These are phyloP conservation scores for Panurus biarmicus DNA, from an alignment of 2,113 vertebrate genomes.

Conservation along the genomic window DNA sequence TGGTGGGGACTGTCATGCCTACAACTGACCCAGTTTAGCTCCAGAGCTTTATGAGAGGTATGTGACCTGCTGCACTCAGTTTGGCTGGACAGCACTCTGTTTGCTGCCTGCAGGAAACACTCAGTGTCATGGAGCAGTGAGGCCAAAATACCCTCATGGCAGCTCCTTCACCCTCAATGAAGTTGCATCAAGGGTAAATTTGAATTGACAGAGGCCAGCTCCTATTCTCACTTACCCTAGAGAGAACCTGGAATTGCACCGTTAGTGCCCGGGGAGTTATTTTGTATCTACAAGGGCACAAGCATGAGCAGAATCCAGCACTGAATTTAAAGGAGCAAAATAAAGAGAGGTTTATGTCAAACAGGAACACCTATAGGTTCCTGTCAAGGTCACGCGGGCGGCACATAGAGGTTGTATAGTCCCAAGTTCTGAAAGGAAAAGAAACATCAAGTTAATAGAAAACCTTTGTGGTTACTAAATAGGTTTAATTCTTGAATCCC, in stretches of 20 bases:
- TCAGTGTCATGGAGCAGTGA: neutral
- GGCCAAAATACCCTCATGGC: neutral
- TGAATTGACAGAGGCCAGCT: neutral
- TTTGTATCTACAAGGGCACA: neutral
- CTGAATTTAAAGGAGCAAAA: neutral
- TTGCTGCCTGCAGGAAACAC: neutral
- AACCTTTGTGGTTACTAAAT: neutral
- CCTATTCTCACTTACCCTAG: neutral
- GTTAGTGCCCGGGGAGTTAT: neutral
- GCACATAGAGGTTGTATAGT: neutral
- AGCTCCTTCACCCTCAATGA: neutral
- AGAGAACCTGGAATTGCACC: neutral
- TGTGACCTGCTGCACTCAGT: neutral
- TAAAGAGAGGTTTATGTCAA: neutral
- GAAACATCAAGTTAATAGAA: slow-evolving; percentile 1
- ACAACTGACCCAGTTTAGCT: neutral
- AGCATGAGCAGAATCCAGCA: neutral
- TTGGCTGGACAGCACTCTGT: neutral
- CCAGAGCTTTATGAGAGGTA: neutral
- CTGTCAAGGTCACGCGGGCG: neutral
- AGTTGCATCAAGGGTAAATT: neutral
- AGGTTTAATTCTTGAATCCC: neutral
- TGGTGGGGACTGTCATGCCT: neutral
- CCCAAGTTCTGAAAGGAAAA: neutral
- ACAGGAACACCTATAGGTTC: neutral